Base-by-base conservation (phyloP, 1,140 invertebrate species). In the Drosophila repletoides region DNA sequence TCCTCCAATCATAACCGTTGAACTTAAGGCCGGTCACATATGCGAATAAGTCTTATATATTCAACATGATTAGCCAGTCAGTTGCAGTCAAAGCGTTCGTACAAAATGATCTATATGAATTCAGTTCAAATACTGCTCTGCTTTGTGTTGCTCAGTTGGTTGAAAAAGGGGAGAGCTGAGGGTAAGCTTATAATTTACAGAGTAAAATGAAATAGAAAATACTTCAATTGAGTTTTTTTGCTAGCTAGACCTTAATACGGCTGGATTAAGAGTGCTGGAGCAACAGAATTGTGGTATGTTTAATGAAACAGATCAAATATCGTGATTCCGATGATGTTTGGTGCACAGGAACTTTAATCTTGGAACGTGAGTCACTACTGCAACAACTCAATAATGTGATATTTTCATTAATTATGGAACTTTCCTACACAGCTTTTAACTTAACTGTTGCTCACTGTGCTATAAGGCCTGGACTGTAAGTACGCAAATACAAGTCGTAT, bases 391-490 rank as follows among this genome's bases (percentile, higher is more conserved):
- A 2, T 14, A 45, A 26, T 1, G 3, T 1, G 1, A 45, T 34
- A 12, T 34, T 26, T 14, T 12, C 2, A 6, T 43, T 4, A 43
- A 26, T 7, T 3, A 10, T 0, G 5, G 6, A 12, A 26, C 15
- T 41, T 29, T 22, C 5, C 7, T 19, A 14, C 2, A 12, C n/a
- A 55, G 52, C n/a, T 2, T 55, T 41, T 19, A 26, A 41, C n/a
- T 17, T 55, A 19, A 55, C 52, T 15, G 52, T 7, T 43, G 52
- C n/a, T 0, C 52, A 55, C 14, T 33, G 36, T 41, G 15, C 9
- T 21, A 2, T 4, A 0, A 1, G 3, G 0, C 0, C 0, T 14
- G 7, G 22, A 6, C 2, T 31, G 36, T 41, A 41, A 24, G 48
- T 51, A 15, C 21, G 2, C 7, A 12, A 21, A 21, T 12, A 48